Conservation (phyloP, 2,113 vertebrate species). For the Pterocles gutturalis region DNA sequence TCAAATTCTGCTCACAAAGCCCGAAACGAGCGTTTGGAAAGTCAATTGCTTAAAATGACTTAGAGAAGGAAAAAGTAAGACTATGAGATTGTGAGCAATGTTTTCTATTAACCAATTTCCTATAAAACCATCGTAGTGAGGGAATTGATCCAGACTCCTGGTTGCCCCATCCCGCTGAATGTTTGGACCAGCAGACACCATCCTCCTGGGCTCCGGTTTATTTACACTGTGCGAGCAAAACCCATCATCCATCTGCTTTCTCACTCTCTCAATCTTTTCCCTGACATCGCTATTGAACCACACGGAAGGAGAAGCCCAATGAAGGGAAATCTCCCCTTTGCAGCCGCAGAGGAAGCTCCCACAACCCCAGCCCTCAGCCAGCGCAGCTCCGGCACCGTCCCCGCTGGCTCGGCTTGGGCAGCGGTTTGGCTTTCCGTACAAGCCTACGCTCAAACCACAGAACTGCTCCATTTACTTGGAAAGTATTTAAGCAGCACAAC, state of each 20-base stretch:
- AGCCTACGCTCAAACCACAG: not conserved
- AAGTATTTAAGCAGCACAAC: not conserved
- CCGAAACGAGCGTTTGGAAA: not conserved
- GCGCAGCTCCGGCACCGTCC: not conserved
- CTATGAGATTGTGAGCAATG: not conserved
- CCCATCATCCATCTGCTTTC: not conserved
- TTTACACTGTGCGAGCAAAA: not conserved
- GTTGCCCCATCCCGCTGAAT: not conserved
- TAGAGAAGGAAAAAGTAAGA: not conserved
- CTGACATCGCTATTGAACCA: rapidly evolving
- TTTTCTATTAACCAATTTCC: not conserved
- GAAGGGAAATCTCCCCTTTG: not conserved
- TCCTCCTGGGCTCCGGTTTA: not conserved
- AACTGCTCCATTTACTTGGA: not conserved
- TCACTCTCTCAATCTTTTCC: not conserved
- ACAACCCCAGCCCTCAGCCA: not conserved
- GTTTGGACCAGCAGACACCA: rapidly evolving
- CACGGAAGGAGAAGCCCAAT: not conserved
- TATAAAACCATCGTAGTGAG: not conserved
- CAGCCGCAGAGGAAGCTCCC: not conserved
- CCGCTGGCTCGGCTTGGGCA: not conserved
- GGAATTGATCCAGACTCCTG: not conserved
- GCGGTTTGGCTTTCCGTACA: not conserved
- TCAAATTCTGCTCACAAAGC: not conserved
- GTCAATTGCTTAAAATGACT: not conserved